A percentile compares a stretch with the other conserved stretches of the same genome.
phyloP scores from a whole-genome alignment of 1,140 invertebrate species.

The Micrasema longulum region DNA sequence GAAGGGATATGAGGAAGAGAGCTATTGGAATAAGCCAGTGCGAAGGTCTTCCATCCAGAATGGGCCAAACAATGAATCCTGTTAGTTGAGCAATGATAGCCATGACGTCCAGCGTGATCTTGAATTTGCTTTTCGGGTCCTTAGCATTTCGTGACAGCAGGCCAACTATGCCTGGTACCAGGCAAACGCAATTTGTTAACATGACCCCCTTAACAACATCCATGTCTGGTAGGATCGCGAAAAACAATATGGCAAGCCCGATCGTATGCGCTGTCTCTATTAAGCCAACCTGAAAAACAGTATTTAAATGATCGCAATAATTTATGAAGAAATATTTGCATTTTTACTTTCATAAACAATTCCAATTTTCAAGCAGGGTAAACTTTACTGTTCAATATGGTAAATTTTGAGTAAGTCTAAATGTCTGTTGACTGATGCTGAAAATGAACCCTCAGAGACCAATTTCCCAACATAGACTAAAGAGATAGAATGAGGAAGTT shows the following conservation, averaged over 20 bases:
- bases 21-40: conserved; percentile 88
- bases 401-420: no score
- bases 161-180: conserved; percentile 80
- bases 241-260: conserved; percentile 87
- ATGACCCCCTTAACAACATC: conserved; percentile 94
- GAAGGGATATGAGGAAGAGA: conserved; percentile 86
- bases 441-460: no score
- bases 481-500: no score
- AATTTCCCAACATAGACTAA: no score
- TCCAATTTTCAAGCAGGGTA: no score
- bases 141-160: conserved; percentile 83
- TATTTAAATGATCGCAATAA: no score
- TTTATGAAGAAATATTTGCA: no score
- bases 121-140: conserved; percentile 80
- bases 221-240: conserved; percentile 88
- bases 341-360: no score
- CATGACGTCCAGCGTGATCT: conserved; percentile 84
- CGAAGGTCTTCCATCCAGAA: conserved; percentile 76
- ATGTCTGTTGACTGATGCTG: no score
- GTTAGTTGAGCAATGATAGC: conserved; percentile 88
- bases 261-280: conserved; percentile 90
- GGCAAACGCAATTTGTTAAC: conserved; percentile 94
- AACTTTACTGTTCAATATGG: no score
- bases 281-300: conserved; percentile 72
- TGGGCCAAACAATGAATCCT: conserved; percentile 90